These are phyloP conservation scores for Rafetus swinhoei DNA, from an alignment of 2,113 vertebrate genomes.

Conservation along the genomic window DNA sequence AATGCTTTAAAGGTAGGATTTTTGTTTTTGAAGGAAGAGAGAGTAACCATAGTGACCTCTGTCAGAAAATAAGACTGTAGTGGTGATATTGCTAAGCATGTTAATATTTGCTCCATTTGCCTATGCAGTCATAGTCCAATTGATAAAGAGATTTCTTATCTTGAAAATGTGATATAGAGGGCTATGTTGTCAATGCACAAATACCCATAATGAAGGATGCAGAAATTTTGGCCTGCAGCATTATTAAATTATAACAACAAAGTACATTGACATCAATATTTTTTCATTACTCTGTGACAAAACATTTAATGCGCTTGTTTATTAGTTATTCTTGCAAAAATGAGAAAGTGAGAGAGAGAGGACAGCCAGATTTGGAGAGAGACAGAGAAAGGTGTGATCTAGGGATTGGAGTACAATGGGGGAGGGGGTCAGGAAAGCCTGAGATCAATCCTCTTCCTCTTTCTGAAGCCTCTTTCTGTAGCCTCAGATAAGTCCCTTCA, in stretches of 20 bases:
- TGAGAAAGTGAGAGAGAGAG: not conserved
- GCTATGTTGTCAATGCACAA: not conserved
- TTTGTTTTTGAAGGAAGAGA: conserved; percentile 35
- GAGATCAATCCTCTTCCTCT: not conserved
- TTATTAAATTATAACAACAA: not conserved
- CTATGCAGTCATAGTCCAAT: not conserved
- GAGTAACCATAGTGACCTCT: conserved; percentile 23
- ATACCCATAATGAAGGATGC: rapidly evolving
- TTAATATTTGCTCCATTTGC: not conserved
- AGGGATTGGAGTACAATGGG: not conserved
- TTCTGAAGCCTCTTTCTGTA: not conserved
- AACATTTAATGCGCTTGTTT: not conserved
- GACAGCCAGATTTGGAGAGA: not conserved
- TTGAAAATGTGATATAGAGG: not conserved
- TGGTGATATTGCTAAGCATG: not conserved
- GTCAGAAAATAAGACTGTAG: conserved; percentile 1
- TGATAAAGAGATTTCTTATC: not conserved
- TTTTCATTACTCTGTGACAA: not conserved
- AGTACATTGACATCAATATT: not conserved
- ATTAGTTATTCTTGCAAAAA: not conserved
- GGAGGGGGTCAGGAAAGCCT: not conserved
- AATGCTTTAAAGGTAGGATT: conserved; percentile 16
- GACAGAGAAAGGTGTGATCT: not conserved
- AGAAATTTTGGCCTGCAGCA: not conserved
- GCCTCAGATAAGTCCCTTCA: not conserved